Percentiles rank a stretch among this genome's conserved stretches.
Conservation (phyloP, 2,888 invertebrate species). For the Lasioglossum marginatum region DNA sequence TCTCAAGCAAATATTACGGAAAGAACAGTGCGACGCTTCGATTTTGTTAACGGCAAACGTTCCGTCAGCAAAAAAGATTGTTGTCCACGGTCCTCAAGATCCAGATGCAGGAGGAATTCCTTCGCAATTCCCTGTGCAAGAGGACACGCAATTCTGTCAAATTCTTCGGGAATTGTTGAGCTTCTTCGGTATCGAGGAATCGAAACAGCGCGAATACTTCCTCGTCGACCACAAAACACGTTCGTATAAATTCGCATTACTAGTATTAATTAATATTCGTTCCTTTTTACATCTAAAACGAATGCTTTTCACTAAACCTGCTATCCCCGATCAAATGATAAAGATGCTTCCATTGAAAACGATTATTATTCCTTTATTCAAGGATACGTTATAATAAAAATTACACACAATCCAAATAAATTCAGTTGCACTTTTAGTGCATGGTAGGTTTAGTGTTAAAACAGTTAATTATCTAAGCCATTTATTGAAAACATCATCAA, state of each 20-base stretch:
- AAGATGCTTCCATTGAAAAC: no score
- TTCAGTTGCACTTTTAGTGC: no score
- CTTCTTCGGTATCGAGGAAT: constrained; percentile 98
- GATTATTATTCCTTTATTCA: no score
- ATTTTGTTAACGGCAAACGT: constrained; percentile 99
- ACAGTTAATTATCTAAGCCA: no score
- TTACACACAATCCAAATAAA: no score
- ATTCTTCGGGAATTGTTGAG: constrained; percentile 98
- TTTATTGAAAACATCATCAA: not conserved
- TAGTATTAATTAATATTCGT: not conserved
- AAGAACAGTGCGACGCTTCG: constrained; percentile 99
- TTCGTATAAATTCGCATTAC: constrained; percentile 80
- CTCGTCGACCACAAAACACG: constrained; percentile 99
- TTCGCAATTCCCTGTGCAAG: constrained; percentile 98
- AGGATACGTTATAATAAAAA: no score
- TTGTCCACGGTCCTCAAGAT: constrained; percentile 97
- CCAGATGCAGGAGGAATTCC: constrained; percentile 97
- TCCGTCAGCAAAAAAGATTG: constrained; percentile 99
- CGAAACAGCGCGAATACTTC: constrained; percentile 95
- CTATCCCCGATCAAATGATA: no score
- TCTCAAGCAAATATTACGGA: constrained; percentile 98
- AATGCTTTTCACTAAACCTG: not conserved
- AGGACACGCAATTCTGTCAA: constrained; percentile 98
- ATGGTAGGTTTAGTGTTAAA: not conserved
- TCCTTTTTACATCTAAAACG: not conserved